A percentile compares a stretch with the other conserved stretches of the same genome.
Conservation (phyloP, 2,888 invertebrate genomes). For the Steinernema carpocapsae region DNA sequence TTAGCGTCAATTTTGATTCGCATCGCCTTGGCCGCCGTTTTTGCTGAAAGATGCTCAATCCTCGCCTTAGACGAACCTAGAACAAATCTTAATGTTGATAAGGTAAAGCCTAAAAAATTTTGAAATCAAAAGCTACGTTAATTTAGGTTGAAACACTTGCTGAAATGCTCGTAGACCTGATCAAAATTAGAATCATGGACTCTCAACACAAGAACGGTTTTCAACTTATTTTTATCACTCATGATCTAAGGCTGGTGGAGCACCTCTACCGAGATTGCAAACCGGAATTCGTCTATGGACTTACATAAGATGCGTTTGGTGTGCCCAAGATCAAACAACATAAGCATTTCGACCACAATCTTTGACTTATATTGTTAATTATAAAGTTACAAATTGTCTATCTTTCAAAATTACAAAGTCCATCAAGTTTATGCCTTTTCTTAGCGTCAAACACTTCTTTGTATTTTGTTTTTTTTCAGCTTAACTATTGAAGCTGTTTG, state of each 20-base stretch:
- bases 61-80: constrained; percentile 97
- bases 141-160: constrained; percentile 65
- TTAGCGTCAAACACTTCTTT: too few relatives aligned
- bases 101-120: too few relatives aligned
- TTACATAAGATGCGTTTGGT: constrained; percentile 56
- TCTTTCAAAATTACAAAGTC: too few relatives aligned
- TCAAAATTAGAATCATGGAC: constrained; percentile 58
- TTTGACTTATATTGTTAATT: not conserved
- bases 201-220: constrained; percentile 72
- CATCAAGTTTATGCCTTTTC: too few relatives aligned
- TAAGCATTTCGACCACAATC: not conserved
- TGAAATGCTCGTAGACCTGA: constrained; percentile 57
- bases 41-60: constrained; percentile 91
- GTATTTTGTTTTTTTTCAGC: too few relatives aligned
- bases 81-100: constrained; percentile 90
- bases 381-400: too few relatives aligned
- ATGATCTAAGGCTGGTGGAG: constrained; percentile 77
- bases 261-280: constrained; percentile 54
- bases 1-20: constrained; percentile 94
- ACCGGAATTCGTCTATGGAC: constrained; percentile 61
- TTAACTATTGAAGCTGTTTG: too few relatives aligned
- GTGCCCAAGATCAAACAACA: constrained; percentile 42
- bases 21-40: constrained; percentile 94
- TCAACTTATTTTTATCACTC: constrained; percentile 93
- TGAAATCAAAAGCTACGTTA: constrained; percentile 24